phyloP scores from a whole-genome alignment of 2,113 vertebrate genomes.

The Crotalus helleri region DNA sequence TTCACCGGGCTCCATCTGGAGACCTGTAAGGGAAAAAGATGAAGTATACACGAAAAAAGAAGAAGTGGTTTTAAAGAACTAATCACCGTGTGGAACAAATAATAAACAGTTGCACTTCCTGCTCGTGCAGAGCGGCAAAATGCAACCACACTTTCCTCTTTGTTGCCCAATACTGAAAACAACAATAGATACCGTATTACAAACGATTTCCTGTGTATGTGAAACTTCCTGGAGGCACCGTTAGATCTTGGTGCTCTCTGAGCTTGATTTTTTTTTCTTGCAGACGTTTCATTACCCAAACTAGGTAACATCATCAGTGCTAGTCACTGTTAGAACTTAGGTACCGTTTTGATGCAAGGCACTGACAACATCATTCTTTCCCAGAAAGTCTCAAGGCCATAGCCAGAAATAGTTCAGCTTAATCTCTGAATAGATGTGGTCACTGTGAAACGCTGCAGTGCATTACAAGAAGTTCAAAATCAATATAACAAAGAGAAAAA shows the following conservation, averaged over 20 bases:
- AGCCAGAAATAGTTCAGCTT: not conserved
- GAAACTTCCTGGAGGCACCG: not conserved
- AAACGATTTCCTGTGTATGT: not conserved
- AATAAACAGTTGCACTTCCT: not conserved
- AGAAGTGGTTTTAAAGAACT: not conserved
- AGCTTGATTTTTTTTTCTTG: not conserved
- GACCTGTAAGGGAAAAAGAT: not conserved
- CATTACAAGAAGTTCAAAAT: not conserved
- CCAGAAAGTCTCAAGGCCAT: not conserved
- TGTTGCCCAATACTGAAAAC: not conserved
- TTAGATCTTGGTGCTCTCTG: not conserved
- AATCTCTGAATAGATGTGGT: not conserved
- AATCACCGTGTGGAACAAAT: not conserved
- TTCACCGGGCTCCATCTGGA: not conserved
- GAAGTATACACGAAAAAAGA: not conserved
- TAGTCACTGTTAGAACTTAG: not conserved
- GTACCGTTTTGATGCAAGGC: not conserved
- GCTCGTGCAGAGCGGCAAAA: not conserved
- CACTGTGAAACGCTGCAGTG: not conserved
- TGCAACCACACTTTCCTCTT: not conserved
- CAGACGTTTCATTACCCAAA: not conserved
- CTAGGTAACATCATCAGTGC: not conserved
- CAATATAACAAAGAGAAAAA: not conserved
- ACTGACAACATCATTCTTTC: not conserved
- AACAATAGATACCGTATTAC: not conserved